Evolutionary conservation across 2,797 vertebrate genomes (phyloP).

Genomic region (Sebastes hubbsi): DNA sequence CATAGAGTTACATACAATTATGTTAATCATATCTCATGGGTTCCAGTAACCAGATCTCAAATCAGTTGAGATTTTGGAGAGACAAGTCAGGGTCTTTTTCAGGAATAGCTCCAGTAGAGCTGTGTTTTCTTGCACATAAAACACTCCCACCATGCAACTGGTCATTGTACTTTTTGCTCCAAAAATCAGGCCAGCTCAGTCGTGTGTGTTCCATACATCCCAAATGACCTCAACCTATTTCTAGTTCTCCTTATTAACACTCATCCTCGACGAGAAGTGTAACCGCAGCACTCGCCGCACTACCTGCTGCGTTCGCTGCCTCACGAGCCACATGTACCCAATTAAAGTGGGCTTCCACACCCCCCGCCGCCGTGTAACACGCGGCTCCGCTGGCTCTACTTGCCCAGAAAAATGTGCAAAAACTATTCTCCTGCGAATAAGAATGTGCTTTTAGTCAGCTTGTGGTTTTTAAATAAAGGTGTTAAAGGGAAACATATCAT

Average conservation of each 20-base stretch:
- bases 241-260: slow-evolving; percentile 26
- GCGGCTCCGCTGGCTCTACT: not conserved
- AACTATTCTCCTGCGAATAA: not conserved
- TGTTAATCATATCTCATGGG: not conserved
- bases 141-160: not conserved
- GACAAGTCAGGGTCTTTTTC: no score
- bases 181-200: not conserved
- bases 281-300: not conserved
- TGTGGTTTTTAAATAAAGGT: not conserved
- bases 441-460: not conserved
- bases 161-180: not conserved
- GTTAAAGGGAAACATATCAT: no score
- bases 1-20: not conserved
- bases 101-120: not conserved
- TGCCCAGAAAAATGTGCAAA: not conserved
- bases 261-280: not conserved
- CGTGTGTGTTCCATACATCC: no score
- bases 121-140: not conserved
- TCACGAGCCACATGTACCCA: slow-evolving; percentile 23
- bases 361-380: not conserved
- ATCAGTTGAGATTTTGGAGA: no score
- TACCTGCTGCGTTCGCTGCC: slow-evolving; percentile 13
- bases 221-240: not conserved
- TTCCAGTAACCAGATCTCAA: no score
- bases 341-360: slow-evolving; percentile 22